Evolutionary conservation across 23 tunicate genomes (phyloP), one percentile per base, ranked within the genome.

Genomic region (Corella eumyota): DNA sequence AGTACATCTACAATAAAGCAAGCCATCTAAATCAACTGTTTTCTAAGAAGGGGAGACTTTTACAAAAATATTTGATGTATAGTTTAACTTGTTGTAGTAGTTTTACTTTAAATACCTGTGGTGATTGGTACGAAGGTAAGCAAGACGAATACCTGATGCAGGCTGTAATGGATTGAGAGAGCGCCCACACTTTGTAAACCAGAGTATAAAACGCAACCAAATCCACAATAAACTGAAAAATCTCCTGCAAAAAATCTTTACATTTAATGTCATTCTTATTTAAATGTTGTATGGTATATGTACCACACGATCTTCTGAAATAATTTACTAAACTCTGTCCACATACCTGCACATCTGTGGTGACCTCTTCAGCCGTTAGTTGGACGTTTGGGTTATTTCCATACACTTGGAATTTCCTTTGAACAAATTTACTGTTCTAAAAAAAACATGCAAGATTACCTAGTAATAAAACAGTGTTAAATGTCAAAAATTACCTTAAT

Each of bases 401-500:
- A 21, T 30, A 17, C 21, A 23, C 61, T 25, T 36, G 47, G 6
- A 68, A 19, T 54, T 33, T 54, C 25, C 36, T 29, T 23, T 56
- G 74, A 26, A 68, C 20, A 2, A 9, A 40, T 6, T 36, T 35
- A 32, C 54, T 63, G 6, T 27, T 28, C 45, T 59, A 30, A 44
- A 11, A 44, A 44, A 44, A 44, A 11, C 17, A 11, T 11, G 15
- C 13, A 44, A 44, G 13, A 44, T 13, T 13, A 44, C 7, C 60
- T 53, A 13, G 60, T 53, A 13, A 25, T n/a, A 17, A 13, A 11
- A 25, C 30, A 9, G n/a, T 23, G 23, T 47, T 45, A n/a, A n/a
- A n/a, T n/a, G n/a, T n/a, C n/a, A n/a, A n/a, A 58, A 22, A 36
- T 50, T 33, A 65, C 81, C 73, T 66, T 75, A 2, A 75, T 34